Base-by-base conservation (phyloP, 2,113 vertebrate genomes). In the Sinosuthora webbiana region DNA sequence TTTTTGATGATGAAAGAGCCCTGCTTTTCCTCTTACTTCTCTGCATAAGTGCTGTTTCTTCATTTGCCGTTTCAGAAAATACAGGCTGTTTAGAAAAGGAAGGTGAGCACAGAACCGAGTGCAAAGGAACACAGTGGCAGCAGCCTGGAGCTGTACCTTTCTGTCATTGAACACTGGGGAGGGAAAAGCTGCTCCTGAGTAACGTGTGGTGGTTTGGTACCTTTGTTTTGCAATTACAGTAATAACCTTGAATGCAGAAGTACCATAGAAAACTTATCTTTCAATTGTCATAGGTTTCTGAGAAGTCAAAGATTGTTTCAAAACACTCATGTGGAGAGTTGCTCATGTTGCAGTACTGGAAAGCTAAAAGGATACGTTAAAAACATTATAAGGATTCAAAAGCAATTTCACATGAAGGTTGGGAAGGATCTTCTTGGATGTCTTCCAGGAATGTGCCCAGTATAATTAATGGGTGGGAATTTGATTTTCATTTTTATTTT, bases 91-190 rank as follows among this genome's bases (percentile, higher is more conserved):
- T 39, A 45, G 49, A 41, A 50, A 75, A 79, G 20, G 52, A 41
- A 6, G 1, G 14, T 50, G 15, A 65, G 33, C 18, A 30, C 22
- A 78, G 53, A 37, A 25, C 4, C 0, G 3, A 47, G 13, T 27
- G 33, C 52, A 55, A 17, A 67, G 22, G 13, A 67, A 18, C 0
- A 0, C 6, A 3, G n/a, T 37, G 60, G 22, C 28, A n/a, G 47
- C 23, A 77, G 42, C 31, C 35, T 63, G 0, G 0, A 44, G 15
- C 21, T 75, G 16, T 19, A 14, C 39, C 24, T 50, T 19, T 71
- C 13, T 71, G 9, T 33, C 23, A 6, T 0, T 78, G 57, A 55
- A 31, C 64, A 83, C 6, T 22, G 10, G 18, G 9, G 52, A 79
- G 73, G 35, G 39, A 84, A 85, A 84, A 74, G 8, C 60, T 82